Evolutionary conservation across 2,113 vertebrate species (phyloP), one percentile per base, ranked within the genome.

Genomic region (Meles meles): DNA sequence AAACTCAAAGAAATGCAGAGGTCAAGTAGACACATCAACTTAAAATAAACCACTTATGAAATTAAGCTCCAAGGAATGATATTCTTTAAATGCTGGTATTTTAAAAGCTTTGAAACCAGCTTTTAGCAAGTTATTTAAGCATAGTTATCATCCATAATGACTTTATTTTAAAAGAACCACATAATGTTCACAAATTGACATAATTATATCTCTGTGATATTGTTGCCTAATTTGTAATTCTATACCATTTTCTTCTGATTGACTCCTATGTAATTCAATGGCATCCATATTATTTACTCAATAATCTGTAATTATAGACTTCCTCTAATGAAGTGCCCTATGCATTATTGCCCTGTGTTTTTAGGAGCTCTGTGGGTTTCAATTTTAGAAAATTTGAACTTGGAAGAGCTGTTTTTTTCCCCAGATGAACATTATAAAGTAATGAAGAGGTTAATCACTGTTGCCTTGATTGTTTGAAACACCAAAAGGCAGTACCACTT

Each of bases 161-260:
- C 71, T 95, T 96, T 29, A 83, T 96, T 95, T 97, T 94, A 42
- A 94, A 94, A 94, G 44, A 89, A 88, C 3, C 57, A 88, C 15
- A 69, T 93, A 79, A 97, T 71, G 47, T 88, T 93, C 39, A 82
- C 59, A 96, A 94, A 89, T 86, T 93, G 55, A 96, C 61, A 90
- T 95, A 94, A 95, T 96, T 97, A 67, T 95, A 90, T 97, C 84
- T 98, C 81, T 82, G 86, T 95, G 80, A 34, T 94, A 92, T 80
- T 82, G 11, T 8, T 94, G 14, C 47, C 82, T 92, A 76, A 77
- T 95, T 96, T 94, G 12, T 91, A 92, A 93, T 96, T 96, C 39
- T 96, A 27, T 93, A 49, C 37, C 47, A 87, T 88, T 95, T 88
- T 93, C 77, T 84, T 59, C 85, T 86, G 69, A 83, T 91, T 14